A percentile compares a stretch with the other conserved stretches of the same genome.
Conservation (phyloP, 2,888 invertebrate genomes). For the Lucinisca nassula region DNA sequence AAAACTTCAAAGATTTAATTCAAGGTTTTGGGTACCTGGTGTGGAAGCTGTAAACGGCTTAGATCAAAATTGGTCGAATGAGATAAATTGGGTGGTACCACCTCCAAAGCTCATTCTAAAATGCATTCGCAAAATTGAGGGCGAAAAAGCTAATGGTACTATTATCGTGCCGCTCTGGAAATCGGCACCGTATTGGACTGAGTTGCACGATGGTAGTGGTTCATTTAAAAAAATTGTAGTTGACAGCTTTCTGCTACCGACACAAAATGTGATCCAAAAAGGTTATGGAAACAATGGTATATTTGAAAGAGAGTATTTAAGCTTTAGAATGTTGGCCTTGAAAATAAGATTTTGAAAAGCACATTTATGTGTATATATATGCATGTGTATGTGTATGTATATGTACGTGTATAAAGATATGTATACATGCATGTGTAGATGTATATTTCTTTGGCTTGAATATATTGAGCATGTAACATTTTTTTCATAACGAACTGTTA, state of each 20-base stretch:
- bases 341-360: slow-evolving; percentile 3
- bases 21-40: background rate
- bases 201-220: background rate
- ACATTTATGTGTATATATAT: too few species aligned
- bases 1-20: background rate
- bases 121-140: background rate
- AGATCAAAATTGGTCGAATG: background rate
- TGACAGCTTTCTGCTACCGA: background rate
- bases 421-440: too few species aligned
- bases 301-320: background rate
- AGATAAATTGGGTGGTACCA: background rate
- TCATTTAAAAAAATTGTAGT: background rate
- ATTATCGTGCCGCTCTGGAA: slow-evolving; percentile 6
- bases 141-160: background rate
- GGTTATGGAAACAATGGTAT: background rate
- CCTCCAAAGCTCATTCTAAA: background rate
- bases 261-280: background rate
- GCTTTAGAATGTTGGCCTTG: background rate
- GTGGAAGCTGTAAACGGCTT: background rate
- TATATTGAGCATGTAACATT: too few species aligned
- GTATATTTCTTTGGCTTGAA: too few species aligned
- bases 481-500: too few species aligned
- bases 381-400: too few species aligned
- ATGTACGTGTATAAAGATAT: too few species aligned
- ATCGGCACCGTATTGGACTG: slow-evolving; percentile 3